Evolutionary conservation across 2,797 vertebrate species (phyloP).

Genomic region (Balearica regulorum): DNA sequence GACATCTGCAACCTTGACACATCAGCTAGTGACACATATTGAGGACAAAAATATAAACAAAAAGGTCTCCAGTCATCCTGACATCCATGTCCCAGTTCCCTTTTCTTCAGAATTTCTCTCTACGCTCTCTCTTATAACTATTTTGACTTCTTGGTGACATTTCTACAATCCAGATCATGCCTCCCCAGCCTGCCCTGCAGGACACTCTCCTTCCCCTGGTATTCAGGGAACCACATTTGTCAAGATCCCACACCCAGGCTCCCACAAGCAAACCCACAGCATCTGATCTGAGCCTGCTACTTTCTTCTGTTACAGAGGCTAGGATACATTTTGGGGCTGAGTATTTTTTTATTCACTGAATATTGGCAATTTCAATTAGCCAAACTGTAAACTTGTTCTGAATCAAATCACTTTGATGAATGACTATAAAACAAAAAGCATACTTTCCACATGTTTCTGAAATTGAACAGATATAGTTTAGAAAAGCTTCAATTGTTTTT

Average conservation of each 20-base stretch:
- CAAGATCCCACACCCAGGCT: neutral
- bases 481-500: neutral
- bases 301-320: neutral
- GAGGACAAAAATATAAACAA: neutral
- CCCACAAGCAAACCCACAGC: neutral
- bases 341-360: neutral
- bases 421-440: neutral
- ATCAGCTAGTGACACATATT: neutral
- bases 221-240: neutral
- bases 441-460: neutral
- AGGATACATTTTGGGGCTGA: neutral
- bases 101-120: constrained; percentile 1
- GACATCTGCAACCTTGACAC: neutral
- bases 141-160: neutral
- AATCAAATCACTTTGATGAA: neutral
- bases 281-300: neutral
- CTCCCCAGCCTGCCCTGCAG: neutral
- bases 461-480: neutral
- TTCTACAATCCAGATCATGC: neutral
- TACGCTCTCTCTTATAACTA: neutral
- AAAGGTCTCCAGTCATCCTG: neutral
- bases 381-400: neutral
- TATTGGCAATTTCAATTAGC: neutral
- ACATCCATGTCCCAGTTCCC: neutral
- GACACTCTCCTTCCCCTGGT: neutral